phyloP scores from a whole-genome alignment of 2,888 invertebrate genomes.

The Pseudoips prasinana region DNA sequence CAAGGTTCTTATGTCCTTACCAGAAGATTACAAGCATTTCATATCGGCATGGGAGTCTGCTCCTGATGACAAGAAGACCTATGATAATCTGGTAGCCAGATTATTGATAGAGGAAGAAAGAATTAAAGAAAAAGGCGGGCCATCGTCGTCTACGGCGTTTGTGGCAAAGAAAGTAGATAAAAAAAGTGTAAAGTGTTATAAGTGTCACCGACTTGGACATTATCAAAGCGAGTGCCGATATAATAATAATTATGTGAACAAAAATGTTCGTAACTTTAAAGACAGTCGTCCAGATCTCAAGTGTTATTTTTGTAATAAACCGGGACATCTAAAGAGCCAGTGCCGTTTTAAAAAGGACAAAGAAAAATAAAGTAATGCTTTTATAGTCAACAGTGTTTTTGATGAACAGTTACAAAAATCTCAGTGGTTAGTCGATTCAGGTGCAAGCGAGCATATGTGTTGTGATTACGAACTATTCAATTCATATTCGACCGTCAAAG shows the following conservation, averaged over 20 bases:
- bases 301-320: slow-evolving; percentile 18
- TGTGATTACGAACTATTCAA: slow-evolving; percentile 17
- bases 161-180: not conserved
- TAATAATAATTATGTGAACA: not conserved
- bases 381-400: slow-evolving; percentile 9
- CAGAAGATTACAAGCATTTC: slow-evolving; percentile 41
- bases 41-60: slow-evolving; percentile 39
- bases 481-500: slow-evolving; percentile 2
- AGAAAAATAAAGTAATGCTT: slow-evolving; percentile 18
- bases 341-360: slow-evolving; percentile 12
- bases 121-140: slow-evolving; percentile 16
- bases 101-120: slow-evolving; percentile 30
- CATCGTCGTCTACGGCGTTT: not conserved
- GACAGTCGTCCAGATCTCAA: not conserved
- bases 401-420: slow-evolving; percentile 9
- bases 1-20: slow-evolving; percentile 20
- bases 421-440: slow-evolving; percentile 27
- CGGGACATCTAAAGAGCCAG: slow-evolving; percentile 16
- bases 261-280: not conserved
- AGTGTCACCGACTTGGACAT: slow-evolving; percentile 2
- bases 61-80: slow-evolving; percentile 26
- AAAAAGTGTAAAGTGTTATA: not conserved
- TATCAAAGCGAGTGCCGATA: slow-evolving; percentile 1
- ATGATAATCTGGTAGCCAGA: slow-evolving; percentile 27
- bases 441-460: slow-evolving; percentile 23